phyloP scores from a whole-genome alignment of 30 jellyfish, hydroid and myxozoan genomes.

The Aurelia sp. region DNA sequence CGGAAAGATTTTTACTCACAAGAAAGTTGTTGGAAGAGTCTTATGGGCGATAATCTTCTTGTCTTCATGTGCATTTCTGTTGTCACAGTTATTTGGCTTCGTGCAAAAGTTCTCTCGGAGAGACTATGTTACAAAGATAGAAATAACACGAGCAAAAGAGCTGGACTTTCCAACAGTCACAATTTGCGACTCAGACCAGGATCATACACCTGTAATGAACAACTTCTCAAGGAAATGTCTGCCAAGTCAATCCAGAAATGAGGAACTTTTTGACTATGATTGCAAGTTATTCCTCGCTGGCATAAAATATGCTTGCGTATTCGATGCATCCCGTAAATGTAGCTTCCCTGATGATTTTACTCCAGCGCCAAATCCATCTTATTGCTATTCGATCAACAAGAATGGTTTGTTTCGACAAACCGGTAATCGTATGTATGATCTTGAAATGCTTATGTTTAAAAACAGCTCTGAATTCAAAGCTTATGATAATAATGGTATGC shows the following conservation, averaged over 20 bases:
- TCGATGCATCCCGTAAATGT: not conserved
- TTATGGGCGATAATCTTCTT: constrained; percentile 23
- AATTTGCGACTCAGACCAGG: too few species aligned
- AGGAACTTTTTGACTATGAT: constrained; percentile 12
- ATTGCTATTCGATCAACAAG: constrained; percentile 17
- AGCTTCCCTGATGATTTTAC: constrained; percentile 15
- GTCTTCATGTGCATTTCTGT: not conserved
- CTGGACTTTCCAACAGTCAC: too few species aligned
- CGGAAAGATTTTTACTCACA: constrained; percentile 6
- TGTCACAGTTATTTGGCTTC: not conserved
- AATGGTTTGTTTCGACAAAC: constrained; percentile 13
- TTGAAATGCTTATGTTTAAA: constrained; percentile 18
- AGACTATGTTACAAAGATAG: too few species aligned
- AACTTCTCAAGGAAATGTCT: too few species aligned
- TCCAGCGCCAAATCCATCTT: constrained; percentile 2
- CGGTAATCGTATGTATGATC: not conserved
- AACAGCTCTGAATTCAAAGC: not conserved
- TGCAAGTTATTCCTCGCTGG: constrained; percentile 32
- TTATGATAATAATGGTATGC: too few species aligned
- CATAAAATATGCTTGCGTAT: not conserved
- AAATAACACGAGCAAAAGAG: too few species aligned
- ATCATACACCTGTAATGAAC: too few species aligned
- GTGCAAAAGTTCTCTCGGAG: too few species aligned
- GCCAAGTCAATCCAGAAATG: too few species aligned
- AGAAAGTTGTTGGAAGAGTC: not conserved